Base-by-base conservation (phyloP, 2,888 invertebrate genomes). In the Hydriomena furcata region DNA sequence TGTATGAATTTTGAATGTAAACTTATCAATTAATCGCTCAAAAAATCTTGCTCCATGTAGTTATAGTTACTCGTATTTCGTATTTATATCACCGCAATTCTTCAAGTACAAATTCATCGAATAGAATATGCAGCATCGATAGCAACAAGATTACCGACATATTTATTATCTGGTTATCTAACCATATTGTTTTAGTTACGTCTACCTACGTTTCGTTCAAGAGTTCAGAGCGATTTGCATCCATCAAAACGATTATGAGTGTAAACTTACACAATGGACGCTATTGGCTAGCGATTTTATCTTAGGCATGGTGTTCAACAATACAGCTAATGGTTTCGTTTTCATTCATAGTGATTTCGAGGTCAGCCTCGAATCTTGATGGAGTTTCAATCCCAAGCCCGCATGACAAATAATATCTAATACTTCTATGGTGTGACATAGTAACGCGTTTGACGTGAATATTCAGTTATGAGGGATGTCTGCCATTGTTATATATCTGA, bases 301-400 rank as follows among this genome's bases (percentile, higher is more conserved):
- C 71, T 65, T 43, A 47, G 56, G 60, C 65, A 67, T 64, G 65
- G 62, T 61, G 64, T 47, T 48, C 64, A 71, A 73, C 71, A 71
- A 72, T 71, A 63, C 45, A 51, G 51, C 50, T 47, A 53, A 57
- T 61, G 47, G 58, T 52, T 52, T 49, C 56, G 53, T 53, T 65
- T 65, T 66, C 71, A 71, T 68, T 71, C 71, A 69, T 50, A 52
- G 32, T 37, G 11, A 45, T 30, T 65, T 60, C 68, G 72, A 76
- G 74, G 73, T 64, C 71, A 47, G 24, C 38, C 47, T 43, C 32
- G 24, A 42, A 42, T 49, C 12, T 42, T 48, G 34, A 37, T 41
- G 38, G 48, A 20, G 24, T 43, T 47, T 38, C 52, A 34, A 43
- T 38, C 42, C 27, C 28, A 11, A 11, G 34, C 55, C 52, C 54